phyloP scores from a whole-genome alignment of 2,113 vertebrate genomes.

The Maccullochella peelii region DNA sequence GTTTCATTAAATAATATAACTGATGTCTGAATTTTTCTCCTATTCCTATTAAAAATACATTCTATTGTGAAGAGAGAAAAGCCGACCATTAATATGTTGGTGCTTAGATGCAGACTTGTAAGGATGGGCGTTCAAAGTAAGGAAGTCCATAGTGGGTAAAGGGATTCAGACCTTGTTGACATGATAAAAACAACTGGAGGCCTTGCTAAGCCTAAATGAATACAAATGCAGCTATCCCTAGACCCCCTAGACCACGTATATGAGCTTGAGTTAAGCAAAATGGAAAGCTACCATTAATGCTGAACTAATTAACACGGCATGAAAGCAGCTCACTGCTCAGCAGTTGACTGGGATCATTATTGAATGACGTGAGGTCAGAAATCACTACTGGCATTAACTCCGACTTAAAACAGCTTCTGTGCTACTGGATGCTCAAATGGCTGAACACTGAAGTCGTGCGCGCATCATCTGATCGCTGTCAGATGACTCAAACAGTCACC shows the following conservation, averaged over 20 bases:
- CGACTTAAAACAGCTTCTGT: slow-evolving; percentile 18
- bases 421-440: slow-evolving; percentile 17
- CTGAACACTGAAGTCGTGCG: neutral
- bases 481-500: neutral
- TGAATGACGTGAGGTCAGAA: slow-evolving; percentile 54
- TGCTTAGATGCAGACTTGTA: slow-evolving; percentile 1
- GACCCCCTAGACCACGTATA: neutral
- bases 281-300: slow-evolving; percentile 34
- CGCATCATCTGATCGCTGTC: neutral
- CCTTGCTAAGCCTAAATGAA: slow-evolving; percentile 1
- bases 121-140: neutral
- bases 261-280: slow-evolving; percentile 30
- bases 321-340: slow-evolving; percentile 17
- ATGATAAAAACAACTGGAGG: slow-evolving; percentile 10
- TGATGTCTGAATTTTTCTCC: neutral
- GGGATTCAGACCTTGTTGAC: slow-evolving; percentile 12
- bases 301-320: slow-evolving; percentile 49
- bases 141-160: neutral
- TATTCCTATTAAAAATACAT: neutral
- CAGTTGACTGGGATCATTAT: slow-evolving; percentile 41
- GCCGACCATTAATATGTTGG: slow-evolving; percentile 27
- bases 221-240: neutral
- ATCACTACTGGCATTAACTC: slow-evolving; percentile 47
- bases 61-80: neutral
- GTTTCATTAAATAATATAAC: neutral